Conservation (phyloP, 35 echinoderm and acorn worm species). For the Ptychodera flava region DNA sequence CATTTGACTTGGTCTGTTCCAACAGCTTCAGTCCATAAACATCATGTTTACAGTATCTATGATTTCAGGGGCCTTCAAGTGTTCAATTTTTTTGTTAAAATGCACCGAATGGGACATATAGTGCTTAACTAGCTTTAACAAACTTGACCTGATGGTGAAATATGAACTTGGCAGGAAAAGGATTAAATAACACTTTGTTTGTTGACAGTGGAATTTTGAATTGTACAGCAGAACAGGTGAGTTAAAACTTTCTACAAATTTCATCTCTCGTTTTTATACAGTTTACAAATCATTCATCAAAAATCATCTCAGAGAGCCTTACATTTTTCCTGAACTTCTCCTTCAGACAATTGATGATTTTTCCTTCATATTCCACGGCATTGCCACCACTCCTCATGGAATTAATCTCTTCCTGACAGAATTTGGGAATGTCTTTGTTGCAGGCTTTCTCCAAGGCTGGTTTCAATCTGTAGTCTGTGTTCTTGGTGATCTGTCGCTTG, state of each 20-base stretch:
- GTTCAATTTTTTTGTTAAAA: no score
- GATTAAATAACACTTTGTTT: no score
- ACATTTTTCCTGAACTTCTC: conserved; percentile 33
- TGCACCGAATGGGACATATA: no score
- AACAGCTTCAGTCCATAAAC: no score
- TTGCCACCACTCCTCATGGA: not conserved
- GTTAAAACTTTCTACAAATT: not conserved
- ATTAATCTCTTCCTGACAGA: conserved; percentile 29
- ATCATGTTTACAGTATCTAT: no score
- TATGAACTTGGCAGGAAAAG: no score
- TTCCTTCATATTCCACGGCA: conserved; percentile 43
- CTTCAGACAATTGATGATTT: conserved; percentile 59
- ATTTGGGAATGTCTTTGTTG: conserved; percentile 69
- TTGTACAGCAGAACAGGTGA: not conserved
- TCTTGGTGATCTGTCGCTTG: conserved; percentile 58
- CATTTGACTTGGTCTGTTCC: no score
- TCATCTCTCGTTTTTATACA: not conserved
- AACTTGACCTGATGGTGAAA: no score
- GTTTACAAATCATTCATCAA: not conserved
- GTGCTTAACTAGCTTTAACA: no score
- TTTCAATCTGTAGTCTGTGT: conserved; percentile 59
- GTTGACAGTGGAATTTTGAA: not conserved
- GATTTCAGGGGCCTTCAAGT: no score
- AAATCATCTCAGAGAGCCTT: conserved; percentile 26
- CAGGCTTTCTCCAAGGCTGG: conserved; percentile 63